Evolutionary conservation across 2,113 vertebrate species (phyloP).

Genomic region (Orientallactaga bullata): DNA sequence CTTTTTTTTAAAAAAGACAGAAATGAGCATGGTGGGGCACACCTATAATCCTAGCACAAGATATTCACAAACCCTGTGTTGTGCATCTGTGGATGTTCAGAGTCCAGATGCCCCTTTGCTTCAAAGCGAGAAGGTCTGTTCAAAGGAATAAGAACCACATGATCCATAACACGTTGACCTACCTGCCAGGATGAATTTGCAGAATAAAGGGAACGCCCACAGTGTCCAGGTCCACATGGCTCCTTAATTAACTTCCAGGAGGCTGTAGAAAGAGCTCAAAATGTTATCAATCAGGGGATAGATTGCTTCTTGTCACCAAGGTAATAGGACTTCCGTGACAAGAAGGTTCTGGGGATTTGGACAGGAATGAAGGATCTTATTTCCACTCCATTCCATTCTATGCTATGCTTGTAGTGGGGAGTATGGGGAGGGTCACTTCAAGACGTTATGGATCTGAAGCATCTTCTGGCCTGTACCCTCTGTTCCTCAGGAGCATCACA

Average conservation of each 20-base stretch:
- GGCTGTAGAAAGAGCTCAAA: slow-evolving; percentile 20
- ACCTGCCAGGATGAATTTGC: slow-evolving; percentile 67
- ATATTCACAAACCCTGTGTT: neutral
- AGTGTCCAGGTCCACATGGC: slow-evolving; percentile 59
- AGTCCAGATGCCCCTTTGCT: neutral
- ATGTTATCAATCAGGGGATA: neutral
- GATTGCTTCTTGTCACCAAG: slow-evolving; percentile 5
- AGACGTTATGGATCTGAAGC: neutral
- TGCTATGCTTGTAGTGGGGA: neutral
- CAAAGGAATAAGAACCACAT: neutral
- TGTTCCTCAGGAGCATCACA: neutral
- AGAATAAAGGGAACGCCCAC: slow-evolving; percentile 52
- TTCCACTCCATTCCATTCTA: neutral
- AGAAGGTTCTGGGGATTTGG: neutral
- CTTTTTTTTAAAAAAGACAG: too few species aligned
- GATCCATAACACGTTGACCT: neutral
- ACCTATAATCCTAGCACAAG: neutral
- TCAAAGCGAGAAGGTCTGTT: neutral
- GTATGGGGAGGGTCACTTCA: too few species aligned
- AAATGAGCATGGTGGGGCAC: too few species aligned
- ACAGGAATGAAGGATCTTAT: neutral
- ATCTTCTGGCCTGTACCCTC: neutral
- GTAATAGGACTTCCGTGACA: neutral
- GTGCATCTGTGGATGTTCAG: neutral
- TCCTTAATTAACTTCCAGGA: neutral